phyloP scores from a whole-genome alignment of 2,797 vertebrate genomes.

The Hyperoplus immaculatus region DNA sequence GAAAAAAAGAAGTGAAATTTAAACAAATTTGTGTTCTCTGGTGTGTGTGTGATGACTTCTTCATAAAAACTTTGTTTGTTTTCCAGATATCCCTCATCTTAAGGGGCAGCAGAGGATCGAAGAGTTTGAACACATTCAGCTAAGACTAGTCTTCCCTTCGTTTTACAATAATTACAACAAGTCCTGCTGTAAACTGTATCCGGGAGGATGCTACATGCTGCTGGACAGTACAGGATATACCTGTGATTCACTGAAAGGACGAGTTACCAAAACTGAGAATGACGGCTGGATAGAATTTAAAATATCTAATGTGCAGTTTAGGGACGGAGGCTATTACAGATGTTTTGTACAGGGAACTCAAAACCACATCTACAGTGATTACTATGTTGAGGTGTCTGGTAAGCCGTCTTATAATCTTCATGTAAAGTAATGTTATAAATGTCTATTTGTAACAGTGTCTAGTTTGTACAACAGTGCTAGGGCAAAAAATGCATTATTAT shows the following conservation, averaged over 20 bases:
- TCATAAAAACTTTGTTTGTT: constrained; percentile 30
- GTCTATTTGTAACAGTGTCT: background rate
- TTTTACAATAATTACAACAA: constrained; percentile 70
- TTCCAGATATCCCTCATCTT: constrained; percentile 66
- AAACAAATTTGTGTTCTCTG: background rate
- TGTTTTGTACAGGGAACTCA: constrained; percentile 62
- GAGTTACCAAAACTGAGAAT: constrained; percentile 62
- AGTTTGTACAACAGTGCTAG: background rate
- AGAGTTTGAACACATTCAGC: constrained; percentile 61
- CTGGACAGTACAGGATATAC: constrained; percentile 72
- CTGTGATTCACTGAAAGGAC: constrained; percentile 62
- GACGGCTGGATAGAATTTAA: constrained; percentile 75
- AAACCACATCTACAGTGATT: constrained; percentile 64
- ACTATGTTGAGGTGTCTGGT: constrained; percentile 73
- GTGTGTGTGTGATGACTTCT: background rate
- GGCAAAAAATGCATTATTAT: background rate
- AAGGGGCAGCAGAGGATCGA: constrained; percentile 64
- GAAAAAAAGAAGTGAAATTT: background rate
- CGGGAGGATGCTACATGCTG: constrained; percentile 55
- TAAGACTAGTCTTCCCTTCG: constrained; percentile 69
- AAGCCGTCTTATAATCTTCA: constrained; percentile 46
- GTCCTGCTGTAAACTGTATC: constrained; percentile 77
- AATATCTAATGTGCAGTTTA: constrained; percentile 64
- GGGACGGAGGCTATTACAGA: constrained; percentile 80
- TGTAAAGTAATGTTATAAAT: constrained; percentile 7